phyloP scores from a whole-genome alignment of 2,113 vertebrate genomes.

The Vidua macroura region DNA sequence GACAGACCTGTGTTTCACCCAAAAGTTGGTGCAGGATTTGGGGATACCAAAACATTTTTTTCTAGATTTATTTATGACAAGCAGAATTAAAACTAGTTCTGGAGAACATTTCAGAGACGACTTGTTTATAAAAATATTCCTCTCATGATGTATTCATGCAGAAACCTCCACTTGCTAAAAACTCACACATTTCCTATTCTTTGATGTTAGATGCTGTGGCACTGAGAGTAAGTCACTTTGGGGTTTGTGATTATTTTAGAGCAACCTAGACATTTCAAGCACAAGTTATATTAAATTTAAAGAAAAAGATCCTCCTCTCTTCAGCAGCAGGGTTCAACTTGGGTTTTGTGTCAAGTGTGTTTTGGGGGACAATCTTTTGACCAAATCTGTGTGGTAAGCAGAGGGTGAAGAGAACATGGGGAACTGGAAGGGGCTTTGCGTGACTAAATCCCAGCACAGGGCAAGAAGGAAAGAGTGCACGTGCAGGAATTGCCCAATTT shows the following conservation, averaged over 20 bases:
- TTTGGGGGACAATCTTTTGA: neutral
- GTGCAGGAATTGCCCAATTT: neutral
- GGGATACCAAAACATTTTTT: neutral
- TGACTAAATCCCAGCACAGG: neutral
- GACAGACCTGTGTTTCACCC: neutral
- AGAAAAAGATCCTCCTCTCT: neutral
- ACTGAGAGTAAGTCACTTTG: neutral
- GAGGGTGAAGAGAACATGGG: neutral
- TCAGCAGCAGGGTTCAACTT: neutral
- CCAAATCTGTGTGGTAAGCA: neutral
- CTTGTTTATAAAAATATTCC: slow-evolving; percentile 11
- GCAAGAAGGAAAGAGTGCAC: neutral
- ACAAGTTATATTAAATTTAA: neutral
- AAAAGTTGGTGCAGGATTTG: neutral
- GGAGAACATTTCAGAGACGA: neutral
- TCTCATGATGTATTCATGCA: neutral
- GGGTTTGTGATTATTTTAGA: neutral
- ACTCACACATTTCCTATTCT: neutral
- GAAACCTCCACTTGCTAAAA: slow-evolving; percentile 16
- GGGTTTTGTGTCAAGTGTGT: neutral
- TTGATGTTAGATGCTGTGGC: neutral
- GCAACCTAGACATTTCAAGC: neutral
- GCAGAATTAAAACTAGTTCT: neutral
- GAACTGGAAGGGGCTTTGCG: neutral
- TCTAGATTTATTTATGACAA: neutral